A percentile compares a stretch with the other conserved stretches of the same genome.
phyloP scores from a whole-genome alignment of 2,797 vertebrate species.

The Lophotriccus pileatus region DNA sequence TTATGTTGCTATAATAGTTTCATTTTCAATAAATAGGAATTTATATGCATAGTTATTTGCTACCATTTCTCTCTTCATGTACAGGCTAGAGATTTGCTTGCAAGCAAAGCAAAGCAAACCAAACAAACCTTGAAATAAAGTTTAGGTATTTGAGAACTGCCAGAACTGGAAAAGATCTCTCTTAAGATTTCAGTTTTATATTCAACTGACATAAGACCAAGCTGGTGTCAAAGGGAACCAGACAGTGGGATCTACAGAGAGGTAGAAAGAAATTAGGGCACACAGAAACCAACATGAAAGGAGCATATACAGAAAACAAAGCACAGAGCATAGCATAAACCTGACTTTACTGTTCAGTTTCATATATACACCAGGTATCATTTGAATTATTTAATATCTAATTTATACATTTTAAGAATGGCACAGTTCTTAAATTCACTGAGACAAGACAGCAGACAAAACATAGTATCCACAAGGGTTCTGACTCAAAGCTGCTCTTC shows the following conservation, averaged over 20 bases:
- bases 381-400: not conserved
- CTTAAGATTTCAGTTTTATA: not conserved
- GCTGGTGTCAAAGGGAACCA: not conserved
- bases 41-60: constrained; percentile 74
- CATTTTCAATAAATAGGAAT: constrained; percentile 75
- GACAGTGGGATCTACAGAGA: not conserved
- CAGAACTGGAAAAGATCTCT: not conserved
- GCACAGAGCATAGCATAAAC: not conserved
- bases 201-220: not conserved
- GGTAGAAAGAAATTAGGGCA: not conserved
- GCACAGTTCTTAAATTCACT: not conserved
- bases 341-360: not conserved
- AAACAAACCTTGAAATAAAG: not conserved
- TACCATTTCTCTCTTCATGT: constrained; percentile 32
- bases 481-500: not conserved
- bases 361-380: accelerated
- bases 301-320: not conserved
- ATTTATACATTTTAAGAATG: not conserved
- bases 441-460: not conserved
- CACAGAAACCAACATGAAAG: not conserved
- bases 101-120: not conserved
- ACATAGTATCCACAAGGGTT: not conserved
- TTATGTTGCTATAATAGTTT: constrained; percentile 78
- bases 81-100: constrained; percentile 32
- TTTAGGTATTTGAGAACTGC: not conserved